Conservation (phyloP, 2,113 vertebrate species). For the Morone saxatilis region DNA sequence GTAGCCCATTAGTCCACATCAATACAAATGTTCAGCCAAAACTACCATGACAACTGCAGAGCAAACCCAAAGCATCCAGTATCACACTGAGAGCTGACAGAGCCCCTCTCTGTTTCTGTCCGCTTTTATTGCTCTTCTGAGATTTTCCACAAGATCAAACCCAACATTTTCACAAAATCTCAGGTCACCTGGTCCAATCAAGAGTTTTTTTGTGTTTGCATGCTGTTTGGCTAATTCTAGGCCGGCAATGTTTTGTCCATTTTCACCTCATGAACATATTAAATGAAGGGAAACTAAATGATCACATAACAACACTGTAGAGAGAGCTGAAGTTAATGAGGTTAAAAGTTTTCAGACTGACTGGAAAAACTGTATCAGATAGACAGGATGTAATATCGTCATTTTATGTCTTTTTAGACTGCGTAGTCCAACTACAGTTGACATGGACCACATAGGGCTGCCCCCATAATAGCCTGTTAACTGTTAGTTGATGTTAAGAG, state of each 20-base stretch:
- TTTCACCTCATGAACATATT: not conserved
- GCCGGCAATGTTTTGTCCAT: not conserved
- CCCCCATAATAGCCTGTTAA: too few relatives aligned
- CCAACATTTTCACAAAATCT: slow-evolving; percentile 28
- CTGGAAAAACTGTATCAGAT: slow-evolving; percentile 2
- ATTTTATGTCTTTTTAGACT: too few relatives aligned
- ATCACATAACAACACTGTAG: not conserved
- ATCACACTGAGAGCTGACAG: slow-evolving; percentile 57
- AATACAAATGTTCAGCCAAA: slow-evolving; percentile 68
- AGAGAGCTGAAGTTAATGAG: not conserved
- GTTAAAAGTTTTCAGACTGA: not conserved
- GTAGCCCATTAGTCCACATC: slow-evolving; percentile 69
- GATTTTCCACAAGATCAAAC: slow-evolving; percentile 42
- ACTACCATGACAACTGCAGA: slow-evolving; percentile 75
- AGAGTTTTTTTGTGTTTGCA: slow-evolving; percentile 1
- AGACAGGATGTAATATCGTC: not conserved
- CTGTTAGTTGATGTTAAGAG: too few relatives aligned
- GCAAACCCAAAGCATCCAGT: slow-evolving; percentile 58
- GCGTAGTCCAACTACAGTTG: too few relatives aligned
- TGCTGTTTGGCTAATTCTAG: slow-evolving; percentile 4
- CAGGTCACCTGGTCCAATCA: slow-evolving; percentile 20
- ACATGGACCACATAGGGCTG: too few relatives aligned
- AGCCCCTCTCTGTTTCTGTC: slow-evolving; percentile 32
- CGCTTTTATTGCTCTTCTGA: slow-evolving; percentile 38
- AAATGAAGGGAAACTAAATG: not conserved